Conservation (phyloP, 1,140 invertebrate genomes). For the Teleopsis dalmanni region DNA sequence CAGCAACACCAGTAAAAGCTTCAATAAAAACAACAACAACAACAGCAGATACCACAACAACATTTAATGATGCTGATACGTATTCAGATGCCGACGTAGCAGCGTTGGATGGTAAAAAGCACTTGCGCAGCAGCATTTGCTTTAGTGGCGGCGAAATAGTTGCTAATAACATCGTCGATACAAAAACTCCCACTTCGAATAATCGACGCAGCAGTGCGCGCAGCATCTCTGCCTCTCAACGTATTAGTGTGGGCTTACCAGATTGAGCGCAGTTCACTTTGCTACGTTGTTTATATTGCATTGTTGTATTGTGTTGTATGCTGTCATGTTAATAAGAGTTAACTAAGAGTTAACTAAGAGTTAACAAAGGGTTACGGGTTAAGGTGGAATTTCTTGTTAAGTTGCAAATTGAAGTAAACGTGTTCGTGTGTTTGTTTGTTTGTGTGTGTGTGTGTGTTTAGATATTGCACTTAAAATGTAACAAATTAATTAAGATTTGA, state of each 20-base stretch:
- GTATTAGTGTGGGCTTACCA: slow-evolving; percentile 36
- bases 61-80: neutral
- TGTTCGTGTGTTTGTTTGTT: neutral
- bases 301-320: neutral
- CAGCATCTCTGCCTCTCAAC: slow-evolving; percentile 42
- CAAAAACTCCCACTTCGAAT: slow-evolving; percentile 34
- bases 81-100: neutral
- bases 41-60: neutral
- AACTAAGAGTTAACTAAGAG: too few species aligned
- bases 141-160: slow-evolving; percentile 30
- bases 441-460: neutral
- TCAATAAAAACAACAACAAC: slow-evolving; percentile 1
- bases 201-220: slow-evolving; percentile 38
- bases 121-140: slow-evolving; percentile 41
- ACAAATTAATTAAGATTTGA: neutral
- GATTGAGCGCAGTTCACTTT: slow-evolving; percentile 19
- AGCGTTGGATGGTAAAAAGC: slow-evolving; percentile 27
- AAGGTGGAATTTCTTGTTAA: neutral
- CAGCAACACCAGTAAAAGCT: slow-evolving; percentile 37
- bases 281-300: neutral
- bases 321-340: too few species aligned
- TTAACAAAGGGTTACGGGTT: too few species aligned
- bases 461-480: neutral
- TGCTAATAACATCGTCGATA: slow-evolving; percentile 18
- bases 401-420: neutral